Conservation (phyloP, 2,888 invertebrate species). For the Clostera curtula region DNA sequence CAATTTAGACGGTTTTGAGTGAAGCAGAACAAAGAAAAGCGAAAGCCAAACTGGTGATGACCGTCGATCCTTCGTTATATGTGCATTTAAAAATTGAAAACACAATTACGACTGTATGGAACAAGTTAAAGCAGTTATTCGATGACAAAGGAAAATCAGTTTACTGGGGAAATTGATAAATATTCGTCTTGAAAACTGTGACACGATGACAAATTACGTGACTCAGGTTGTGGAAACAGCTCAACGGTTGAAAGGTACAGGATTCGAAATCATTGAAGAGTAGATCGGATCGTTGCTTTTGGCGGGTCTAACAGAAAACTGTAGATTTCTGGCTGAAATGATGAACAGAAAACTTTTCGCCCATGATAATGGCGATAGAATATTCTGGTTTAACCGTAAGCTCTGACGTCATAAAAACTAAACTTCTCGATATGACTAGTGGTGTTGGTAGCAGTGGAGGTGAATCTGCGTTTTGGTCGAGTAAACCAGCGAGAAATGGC, state of each 20-base stretch:
- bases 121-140: constrained; percentile 1
- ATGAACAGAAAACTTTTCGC: constrained; percentile 5
- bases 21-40: not conserved
- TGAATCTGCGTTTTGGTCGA: constrained; percentile 3
- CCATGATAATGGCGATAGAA: constrained; percentile 5
- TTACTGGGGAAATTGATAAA: not conserved
- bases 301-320: constrained; percentile 5
- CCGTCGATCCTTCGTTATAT: constrained; percentile 1
- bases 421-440: constrained; percentile 3
- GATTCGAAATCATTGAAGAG: constrained; percentile 5
- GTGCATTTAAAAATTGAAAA: constrained; percentile 1
- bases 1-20: not conserved
- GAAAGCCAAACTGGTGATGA: not conserved
- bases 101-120: constrained; percentile 1
- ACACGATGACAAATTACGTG: constrained; percentile 1
- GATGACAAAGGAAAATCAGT: constrained; percentile 1
- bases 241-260: constrained; percentile 4
- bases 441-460: constrained; percentile 2
- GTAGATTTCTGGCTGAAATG: no score
- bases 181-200: constrained; percentile 1
- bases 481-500: constrained; percentile 1
- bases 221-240: constrained; percentile 6
- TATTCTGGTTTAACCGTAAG: constrained; percentile 5
- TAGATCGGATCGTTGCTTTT: constrained; percentile 7
- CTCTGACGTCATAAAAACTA: constrained; percentile 7